phyloP scores from a whole-genome alignment of 1,140 invertebrate species.

The Elysia chlorotica region DNA sequence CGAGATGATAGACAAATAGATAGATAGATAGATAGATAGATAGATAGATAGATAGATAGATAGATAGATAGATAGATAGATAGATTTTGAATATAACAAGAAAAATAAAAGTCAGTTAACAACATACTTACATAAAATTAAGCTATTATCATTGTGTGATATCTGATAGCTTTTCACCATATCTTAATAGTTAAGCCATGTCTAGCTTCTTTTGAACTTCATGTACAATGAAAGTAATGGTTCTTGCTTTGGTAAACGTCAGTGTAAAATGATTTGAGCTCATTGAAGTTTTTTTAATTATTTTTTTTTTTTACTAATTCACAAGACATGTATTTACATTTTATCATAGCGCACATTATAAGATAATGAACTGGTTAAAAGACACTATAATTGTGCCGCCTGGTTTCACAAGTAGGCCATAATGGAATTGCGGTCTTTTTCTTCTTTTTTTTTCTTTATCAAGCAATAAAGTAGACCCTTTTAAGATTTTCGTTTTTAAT shows the following conservation, averaged over 20 bases:
- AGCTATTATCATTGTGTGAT: background rate
- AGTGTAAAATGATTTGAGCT: too few species aligned
- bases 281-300: too few species aligned
- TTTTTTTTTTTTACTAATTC: too few species aligned
- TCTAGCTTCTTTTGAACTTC: background rate
- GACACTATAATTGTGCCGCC: too few species aligned
- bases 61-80: background rate
- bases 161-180: background rate
- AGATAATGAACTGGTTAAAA: too few species aligned
- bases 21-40: background rate
- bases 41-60: background rate
- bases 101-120: too few species aligned
- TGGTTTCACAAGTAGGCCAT: background rate
- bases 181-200: background rate
- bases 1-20: background rate
- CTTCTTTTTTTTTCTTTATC: too few species aligned
- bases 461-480: too few species aligned
- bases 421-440: background rate
- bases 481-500: background rate
- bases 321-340: too few species aligned
- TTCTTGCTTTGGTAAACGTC: too few species aligned
- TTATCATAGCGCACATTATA: too few species aligned
- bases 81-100: too few species aligned
- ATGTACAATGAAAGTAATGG: background rate
- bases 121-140: background rate